Base-by-base conservation (phyloP, 2,888 invertebrate species). In the Thereva unica region DNA sequence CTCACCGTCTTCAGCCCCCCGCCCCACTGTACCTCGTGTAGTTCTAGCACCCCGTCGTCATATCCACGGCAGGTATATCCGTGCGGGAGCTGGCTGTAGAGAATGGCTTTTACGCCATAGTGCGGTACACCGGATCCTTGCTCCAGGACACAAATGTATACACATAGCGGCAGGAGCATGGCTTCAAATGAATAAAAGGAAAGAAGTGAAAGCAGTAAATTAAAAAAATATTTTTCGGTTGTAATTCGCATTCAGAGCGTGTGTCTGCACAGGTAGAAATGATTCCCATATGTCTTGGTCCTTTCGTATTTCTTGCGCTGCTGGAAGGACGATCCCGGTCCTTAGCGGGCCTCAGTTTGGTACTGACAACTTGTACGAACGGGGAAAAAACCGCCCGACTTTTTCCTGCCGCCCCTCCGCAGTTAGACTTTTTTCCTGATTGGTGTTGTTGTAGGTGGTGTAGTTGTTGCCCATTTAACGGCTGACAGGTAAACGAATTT, bases 191-290 rank as follows among this genome's bases (percentile, higher is more conserved):
- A 50, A 50, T 50, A 59, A 61, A 61, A 53, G 52, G 40, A 61
- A 49, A 61, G 23, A 61, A 61, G 45, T 61, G 45, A 37, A 50
- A 61, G 61, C 61, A 61, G 61, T 61, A 61, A 61, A 61, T 61
- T 61, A 50, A 61, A 61, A 61, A 61, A 50, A 61, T 40, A 61
- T 61, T 61, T 23, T 50, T 61, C 35, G 34, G 50, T 41, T 61
- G 50, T 61, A 61, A 61, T 61, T 61, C 61, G 61, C 61, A 61
- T 61, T 61, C 61, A 61, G 50, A 50, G 41, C 61, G 41, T 61
- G 61, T 61, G 9, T 37, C 34, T 38, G 40, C 23, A 34, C 23
- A 10, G 9, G 37, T 23, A 23, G 23, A 38, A 61, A 50, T 50
- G 37, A 53, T 53, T 50, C 50, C 41, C 61, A 61, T 61, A 61